phyloP scores from a whole-genome alignment of 2,113 vertebrate species.

The Anarrhichthys ocellatus region DNA sequence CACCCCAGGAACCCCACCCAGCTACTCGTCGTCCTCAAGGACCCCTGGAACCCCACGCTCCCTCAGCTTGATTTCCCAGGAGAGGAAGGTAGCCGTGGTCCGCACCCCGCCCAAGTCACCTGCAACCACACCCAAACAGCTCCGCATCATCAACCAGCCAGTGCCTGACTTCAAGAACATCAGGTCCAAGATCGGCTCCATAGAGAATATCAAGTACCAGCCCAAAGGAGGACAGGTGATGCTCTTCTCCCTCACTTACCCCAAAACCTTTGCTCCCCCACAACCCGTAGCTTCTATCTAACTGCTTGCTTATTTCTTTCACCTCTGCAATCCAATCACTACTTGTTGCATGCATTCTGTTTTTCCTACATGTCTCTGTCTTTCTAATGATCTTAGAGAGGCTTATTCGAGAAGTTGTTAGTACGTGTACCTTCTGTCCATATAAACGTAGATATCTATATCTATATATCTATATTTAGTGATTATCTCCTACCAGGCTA shows the following conservation, averaged over 20 bases:
- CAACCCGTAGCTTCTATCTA: background rate
- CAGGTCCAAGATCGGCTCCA: slow-evolving; percentile 97
- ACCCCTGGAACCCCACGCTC: slow-evolving; percentile 94
- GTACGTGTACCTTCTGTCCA: background rate
- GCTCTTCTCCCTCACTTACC: slow-evolving; percentile 13
- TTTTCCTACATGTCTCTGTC: background rate
- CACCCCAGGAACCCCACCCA: slow-evolving; percentile 95
- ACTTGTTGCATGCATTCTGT: slow-evolving; percentile 5
- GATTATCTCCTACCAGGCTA: background rate
- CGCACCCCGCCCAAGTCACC: slow-evolving; percentile 98
- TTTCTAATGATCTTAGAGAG: background rate
- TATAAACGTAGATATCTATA: background rate
- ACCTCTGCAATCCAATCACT: background rate
- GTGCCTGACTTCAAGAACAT: slow-evolving; percentile 98
- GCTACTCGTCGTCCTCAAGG: slow-evolving; percentile 94
- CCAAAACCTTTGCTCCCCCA: background rate
- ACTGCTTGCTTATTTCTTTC: slow-evolving; percentile 1
- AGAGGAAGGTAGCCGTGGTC: slow-evolving; percentile 94
- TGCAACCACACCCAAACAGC: slow-evolving; percentile 93
- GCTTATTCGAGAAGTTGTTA: background rate
- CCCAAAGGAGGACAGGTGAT: slow-evolving; percentile 97
- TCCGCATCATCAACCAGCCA: slow-evolving; percentile 95
- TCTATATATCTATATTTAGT: too few species aligned
- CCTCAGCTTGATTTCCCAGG: slow-evolving; percentile 92
- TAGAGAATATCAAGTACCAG: slow-evolving; percentile 98